Percentiles rank a stretch among this genome's conserved stretches.
Evolutionary conservation across 2,113 vertebrate species (phyloP).

Genomic region (Porphyrio hochstetteri): DNA sequence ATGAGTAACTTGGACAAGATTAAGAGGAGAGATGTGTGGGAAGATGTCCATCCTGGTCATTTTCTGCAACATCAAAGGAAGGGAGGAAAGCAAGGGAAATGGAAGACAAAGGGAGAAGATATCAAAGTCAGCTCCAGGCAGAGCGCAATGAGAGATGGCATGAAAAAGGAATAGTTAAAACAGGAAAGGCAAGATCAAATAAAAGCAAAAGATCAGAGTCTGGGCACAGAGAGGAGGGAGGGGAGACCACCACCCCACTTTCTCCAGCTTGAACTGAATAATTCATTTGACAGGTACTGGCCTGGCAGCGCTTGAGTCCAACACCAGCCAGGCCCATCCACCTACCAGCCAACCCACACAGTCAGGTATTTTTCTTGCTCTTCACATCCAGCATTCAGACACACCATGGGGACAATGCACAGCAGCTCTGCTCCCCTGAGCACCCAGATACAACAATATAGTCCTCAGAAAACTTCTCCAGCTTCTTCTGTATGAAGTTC

Average conservation of each 20-base stretch:
- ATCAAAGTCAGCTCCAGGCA: neutral
- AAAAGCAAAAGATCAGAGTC: slow-evolving; percentile 31
- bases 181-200: slow-evolving; percentile 29
- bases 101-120: slow-evolving; percentile 1
- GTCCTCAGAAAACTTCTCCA: neutral
- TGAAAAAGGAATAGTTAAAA: neutral
- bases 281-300: neutral
- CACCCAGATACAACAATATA: neutral
- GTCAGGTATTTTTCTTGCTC: neutral
- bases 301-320: neutral
- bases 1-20: neutral
- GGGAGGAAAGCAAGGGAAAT: neutral
- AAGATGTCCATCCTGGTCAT: neutral
- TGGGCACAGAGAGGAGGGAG: neutral
- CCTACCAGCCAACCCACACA: neutral
- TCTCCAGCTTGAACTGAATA: neutral
- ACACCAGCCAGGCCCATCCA: neutral
- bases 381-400: neutral
- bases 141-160: neutral
- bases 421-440: neutral
- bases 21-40: neutral
- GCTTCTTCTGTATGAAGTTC: neutral
- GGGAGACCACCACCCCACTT: neutral
- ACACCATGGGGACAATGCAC: rapidly evolving
- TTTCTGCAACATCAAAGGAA: slow-evolving; percentile 4